Base-by-base conservation (phyloP, 2,888 invertebrate species). In the Ischnus inquisitorius region DNA sequence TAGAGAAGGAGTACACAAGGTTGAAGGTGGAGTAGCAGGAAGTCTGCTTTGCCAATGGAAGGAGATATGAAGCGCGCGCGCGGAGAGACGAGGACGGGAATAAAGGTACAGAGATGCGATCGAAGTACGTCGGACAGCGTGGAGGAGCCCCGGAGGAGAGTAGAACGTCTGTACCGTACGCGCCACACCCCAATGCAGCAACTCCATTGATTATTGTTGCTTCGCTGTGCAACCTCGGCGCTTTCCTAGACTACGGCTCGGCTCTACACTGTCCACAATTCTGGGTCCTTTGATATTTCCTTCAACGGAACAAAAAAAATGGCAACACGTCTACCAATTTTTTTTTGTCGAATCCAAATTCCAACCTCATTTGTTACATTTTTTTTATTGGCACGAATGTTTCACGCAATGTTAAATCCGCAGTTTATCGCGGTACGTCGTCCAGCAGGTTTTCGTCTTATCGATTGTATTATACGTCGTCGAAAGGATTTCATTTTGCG, bases 121-220 rank as follows among this genome's bases (percentile, higher is more conserved):
- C 92, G 91, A 90, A 91, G 90, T 87, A 90, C 89, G 90, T 90
- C 89, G 91, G 92, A 91, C 91, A 91, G 92, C 91, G 88, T 89
- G 90, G 90, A 91, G 89, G 89, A 90, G 90, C 91, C 69, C 69
- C 22, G 69, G 62, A 48, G 74, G 69, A 69, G 78, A 54, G 71
- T 8, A n/a, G 82, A 75, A 75, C 46, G 78, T 74, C 82, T 78
- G 78, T 74, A 78, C 74, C 90, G 89, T 88, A 90, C 87, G 91
- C 90, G 92, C 92, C 92, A 92, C 93, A 92, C 92, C 93, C 92
- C 90, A 89, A 90, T 92, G 92, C 92, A 91, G 92, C 90, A 91
- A 91, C 92, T 92, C 90, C 93, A 93, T 93, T 92, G 93, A 92
- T 93, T 93, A 92, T 93, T 93, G 92, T 93, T 92, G 92, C 91